Base-by-base conservation (phyloP, 1,140 invertebrate genomes). In the Microplitis mediator region DNA sequence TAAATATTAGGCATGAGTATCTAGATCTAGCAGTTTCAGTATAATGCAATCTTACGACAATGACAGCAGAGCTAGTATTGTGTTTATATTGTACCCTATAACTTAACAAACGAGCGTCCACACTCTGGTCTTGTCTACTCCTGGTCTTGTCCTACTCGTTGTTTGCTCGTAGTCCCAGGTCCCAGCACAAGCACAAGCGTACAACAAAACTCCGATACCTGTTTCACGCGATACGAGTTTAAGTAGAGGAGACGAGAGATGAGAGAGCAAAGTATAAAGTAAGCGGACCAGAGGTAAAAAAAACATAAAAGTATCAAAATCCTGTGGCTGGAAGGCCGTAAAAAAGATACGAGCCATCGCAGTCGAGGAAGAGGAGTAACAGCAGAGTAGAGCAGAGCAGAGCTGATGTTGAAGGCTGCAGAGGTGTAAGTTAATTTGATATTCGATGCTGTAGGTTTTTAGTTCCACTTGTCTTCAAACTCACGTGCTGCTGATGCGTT, bases 261-360 rank as follows among this genome's bases (percentile, higher is more conserved):
- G 56, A 72, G 50, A 69, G 65, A 66, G 60, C 6, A 9, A 11
- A 6, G 39, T 23, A 23, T 23, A 23, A 23, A 23, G 23, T 23
- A 45, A 45, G 39, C 39, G 14, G n/a, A 71, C n/a, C 68, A 36
- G 58, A 35, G 69, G 16, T 45, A 14, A 52, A 67, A 75, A 58
- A 36, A 54, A 5, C 45, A 68, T 58, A 75, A 58, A 36, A 54
- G 5, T 56, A 68, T 58, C 45, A 13, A 65, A 14, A 62, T 73
- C 23, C 74, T 70, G 64, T 58, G 68, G 72, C 72, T 62, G 69
- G 70, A 62, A 70, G 63, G 66, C 58, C 50, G 34, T 69, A 54
- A 64, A 67, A 58, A 72, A 69, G 71, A 70, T 69, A 69, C 60
- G 50, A 32, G n/a, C 39, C 6, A 45, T 23, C 23, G 39, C 6